phyloP scores from a whole-genome alignment of 1,140 invertebrate species.

The Oryctes rhinoceros region DNA sequence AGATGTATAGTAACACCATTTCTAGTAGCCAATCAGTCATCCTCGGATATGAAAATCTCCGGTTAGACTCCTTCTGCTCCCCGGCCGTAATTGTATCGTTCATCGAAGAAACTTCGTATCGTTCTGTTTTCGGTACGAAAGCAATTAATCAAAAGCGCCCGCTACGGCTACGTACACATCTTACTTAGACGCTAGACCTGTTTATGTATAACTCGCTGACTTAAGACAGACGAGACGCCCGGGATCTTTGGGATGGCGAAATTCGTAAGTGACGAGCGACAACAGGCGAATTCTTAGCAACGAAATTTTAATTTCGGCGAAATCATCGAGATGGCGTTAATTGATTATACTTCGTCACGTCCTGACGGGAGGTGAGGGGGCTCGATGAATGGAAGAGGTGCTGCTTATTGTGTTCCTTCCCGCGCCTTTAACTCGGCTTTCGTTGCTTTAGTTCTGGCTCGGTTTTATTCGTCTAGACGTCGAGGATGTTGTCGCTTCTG shows the following conservation, averaged over 20 bases:
- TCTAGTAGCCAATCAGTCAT: neutral
- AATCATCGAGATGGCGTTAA: neutral
- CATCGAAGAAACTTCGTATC: neutral
- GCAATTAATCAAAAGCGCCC: neutral
- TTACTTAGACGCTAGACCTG: too few relatives aligned
- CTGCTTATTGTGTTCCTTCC: neutral
- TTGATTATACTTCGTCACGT: conserved; percentile 14
- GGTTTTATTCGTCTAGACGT: too few relatives aligned
- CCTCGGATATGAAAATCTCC: neutral
- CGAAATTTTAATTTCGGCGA: neutral
- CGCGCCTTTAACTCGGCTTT: too few relatives aligned
- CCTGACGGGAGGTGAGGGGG: neutral
- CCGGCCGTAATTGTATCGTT: neutral
- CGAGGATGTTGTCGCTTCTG: too few relatives aligned
- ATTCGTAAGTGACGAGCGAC: too few relatives aligned
- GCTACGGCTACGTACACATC: too few relatives aligned
- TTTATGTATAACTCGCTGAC: too few relatives aligned
- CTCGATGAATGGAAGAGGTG: neutral
- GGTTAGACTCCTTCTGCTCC: neutral
- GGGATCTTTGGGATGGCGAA: too few relatives aligned
- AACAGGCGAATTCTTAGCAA: too few relatives aligned
- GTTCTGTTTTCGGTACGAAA: neutral
- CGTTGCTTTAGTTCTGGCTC: too few relatives aligned
- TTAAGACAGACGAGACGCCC: too few relatives aligned
- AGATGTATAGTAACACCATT: too few relatives aligned